Percentiles rank a stretch among this genome's conserved stretches.
These are phyloP conservation scores for Enhydra lutris DNA, from an alignment of 2,113 vertebrate species.

Conservation along the genomic window DNA sequence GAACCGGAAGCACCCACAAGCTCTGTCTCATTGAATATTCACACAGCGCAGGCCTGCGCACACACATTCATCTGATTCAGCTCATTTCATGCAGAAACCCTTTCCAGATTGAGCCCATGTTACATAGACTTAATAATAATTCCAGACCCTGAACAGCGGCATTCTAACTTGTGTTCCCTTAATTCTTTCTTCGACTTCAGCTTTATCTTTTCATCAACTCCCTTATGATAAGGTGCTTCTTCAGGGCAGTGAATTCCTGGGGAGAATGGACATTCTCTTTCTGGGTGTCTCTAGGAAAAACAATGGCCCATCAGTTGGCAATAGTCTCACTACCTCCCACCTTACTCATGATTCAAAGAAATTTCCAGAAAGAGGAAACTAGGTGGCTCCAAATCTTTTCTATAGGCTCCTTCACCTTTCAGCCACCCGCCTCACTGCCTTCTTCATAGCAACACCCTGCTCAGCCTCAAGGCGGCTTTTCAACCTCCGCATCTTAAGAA, in stretches of 20 bases:
- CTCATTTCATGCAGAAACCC: neutral
- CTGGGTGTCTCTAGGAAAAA: neutral
- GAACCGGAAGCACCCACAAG: neutral
- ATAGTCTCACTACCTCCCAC: neutral
- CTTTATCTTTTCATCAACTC: conserved; percentile 3
- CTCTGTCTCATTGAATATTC: conserved; percentile 57
- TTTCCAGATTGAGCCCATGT: neutral
- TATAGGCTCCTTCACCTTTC: neutral
- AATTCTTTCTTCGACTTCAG: neutral
- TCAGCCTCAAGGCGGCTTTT: neutral
- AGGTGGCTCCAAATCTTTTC: neutral
- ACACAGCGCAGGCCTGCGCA: neutral
- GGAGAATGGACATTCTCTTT: neutral
- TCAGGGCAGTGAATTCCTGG: neutral
- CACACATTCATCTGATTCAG: conserved; percentile 34
- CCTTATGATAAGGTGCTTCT: neutral
- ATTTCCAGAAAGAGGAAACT: neutral
- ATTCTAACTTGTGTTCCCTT: neutral
- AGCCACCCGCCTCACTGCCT: neutral
- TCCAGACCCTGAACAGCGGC: conserved; percentile 3
- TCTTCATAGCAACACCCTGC: neutral
- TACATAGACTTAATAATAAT: neutral
- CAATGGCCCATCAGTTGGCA: neutral
- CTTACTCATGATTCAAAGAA: neutral
- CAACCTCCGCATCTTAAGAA: neutral